Base-by-base conservation (phyloP, 2,113 vertebrate species). In the Riparia riparia region DNA sequence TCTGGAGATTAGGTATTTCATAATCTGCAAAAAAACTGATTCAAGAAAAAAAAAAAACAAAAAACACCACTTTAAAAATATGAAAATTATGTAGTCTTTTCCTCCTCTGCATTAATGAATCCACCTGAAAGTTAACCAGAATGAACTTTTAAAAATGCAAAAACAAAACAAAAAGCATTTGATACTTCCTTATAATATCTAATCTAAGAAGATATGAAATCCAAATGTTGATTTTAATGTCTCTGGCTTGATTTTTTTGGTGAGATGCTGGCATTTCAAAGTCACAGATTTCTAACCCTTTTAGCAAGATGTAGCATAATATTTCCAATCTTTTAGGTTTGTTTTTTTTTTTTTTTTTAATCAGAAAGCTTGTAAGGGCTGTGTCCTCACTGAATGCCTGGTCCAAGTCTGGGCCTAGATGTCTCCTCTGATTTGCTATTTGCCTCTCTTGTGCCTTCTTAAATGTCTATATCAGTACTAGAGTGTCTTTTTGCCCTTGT, bases 1-100 rank as follows among this genome's bases (percentile, higher is more conserved):
- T 98, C 95, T 97, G 97, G 31, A 98, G 80, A 91, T 97, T 95
- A 41, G 98, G 98, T 92, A 98, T 93, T 97, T 98, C 98, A 93
- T 82, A 98, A 78, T 98, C 97, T 96, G 98, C 97, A 98, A 98
- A 98, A 97, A 98, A 98, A 5, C 98, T 98, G 58, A 91, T 96
- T 66, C 13, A 51, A 96, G 45, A 57, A 76, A 82, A 60, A 77
- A 34, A 69, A 16, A 50, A 19, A 82, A 83, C 64, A 21, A 86
- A 54, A 5, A 32, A 2, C 7, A 37, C 37, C 7, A 37, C 37
- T 37, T 37, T 37, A 37, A 37, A 37, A 37, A 37, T 37, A 37
- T 37, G 11, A 81, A 61, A 80, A 82, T 78, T 14, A 70, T 57
- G 42, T 10, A n/a, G 45, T 18, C 8, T 61, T 76, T 82, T 80